Base-by-base conservation (phyloP, 2,797 vertebrate genomes). In the Cynopterus sphinx region DNA sequence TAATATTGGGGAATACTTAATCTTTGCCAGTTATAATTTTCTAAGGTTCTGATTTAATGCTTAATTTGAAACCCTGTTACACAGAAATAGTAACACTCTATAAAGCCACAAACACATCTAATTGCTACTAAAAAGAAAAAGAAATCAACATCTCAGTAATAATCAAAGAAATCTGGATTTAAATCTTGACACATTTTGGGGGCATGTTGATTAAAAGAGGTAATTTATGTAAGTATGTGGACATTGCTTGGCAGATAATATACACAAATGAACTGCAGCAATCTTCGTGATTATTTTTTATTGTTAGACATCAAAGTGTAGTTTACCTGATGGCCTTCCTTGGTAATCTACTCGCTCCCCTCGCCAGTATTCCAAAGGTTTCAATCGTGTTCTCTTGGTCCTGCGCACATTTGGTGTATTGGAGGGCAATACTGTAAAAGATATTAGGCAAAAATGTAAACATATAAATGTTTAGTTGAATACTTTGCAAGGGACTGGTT, bases 301-400 rank as follows among this genome's bases (percentile, higher is more conserved):
- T 6, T 78, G 31, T 77, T 0, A 83, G 71, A 43, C 55, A 96
- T 82, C 81, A 28, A 81, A 96, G 31, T 28, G 26, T 22, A n/a
- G 61, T 92, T 90, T 98, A 99, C 98, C 98, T 97, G 98, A 98
- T 78, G 94, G 31, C 0, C 21, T 84, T 85, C 92, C 21, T 0
- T 86, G 8, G 87, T 98, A 99, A 93, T 97, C 95, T 67, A 98
- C 15, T 0, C 98, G 98, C 67, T 99, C 98, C n/a, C 98, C 98
- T 97, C 98, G 96, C 98, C 98, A 99, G 12, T 98, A 99, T 68
- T 98, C 98, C 97, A 99, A 96, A 96, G 98, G 98, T 96, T 46
- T 98, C 6, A 98, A 78, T 51, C 98, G 97, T 86, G 95, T 97
- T 97, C 98, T 98, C 94, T 98, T 98, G 41, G 98, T 98, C 22